Evolutionary conservation across 2,888 invertebrate species (phyloP), one percentile per base, ranked within the genome.

Genomic region (Parnassius orleans): DNA sequence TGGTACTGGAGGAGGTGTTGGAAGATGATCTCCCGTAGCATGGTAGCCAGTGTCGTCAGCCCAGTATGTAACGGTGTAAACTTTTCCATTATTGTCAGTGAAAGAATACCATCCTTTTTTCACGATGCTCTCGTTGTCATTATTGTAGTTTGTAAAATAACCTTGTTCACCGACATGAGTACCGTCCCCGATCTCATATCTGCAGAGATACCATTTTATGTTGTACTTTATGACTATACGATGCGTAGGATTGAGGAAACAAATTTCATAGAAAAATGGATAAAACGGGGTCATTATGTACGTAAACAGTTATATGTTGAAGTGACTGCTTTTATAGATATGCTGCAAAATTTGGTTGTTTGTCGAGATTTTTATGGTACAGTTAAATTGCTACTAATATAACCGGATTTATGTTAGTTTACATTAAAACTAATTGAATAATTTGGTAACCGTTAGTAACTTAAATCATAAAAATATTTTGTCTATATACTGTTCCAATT

Each of bases 41-140:
- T 90, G 90, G 85, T 74, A 92, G 1, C 92, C 92, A 33, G 81
- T 87, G 19, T 86, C 76, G 68, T 92, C 92, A 41, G 92, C 92
- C 81, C 85, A 90, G 74, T 86, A 92, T 1, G 78, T 86, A 33
- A 88, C 87, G 0, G 86, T 86, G 83, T 92, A 92, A 10, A 78
- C 75, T 68, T 83, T 87, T 69, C 90, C 91, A 51, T 92, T 89
- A 56, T 74, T 77, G 0, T 83, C 92, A 0, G 76, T 71, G 76
- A 76, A 92, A 0, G 89, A 87, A 72, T 92, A 92, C 82, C 87
- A 92, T 60, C 92, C 92, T 57, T 83, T 86, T 79, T 92, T 92
- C 57, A 92, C 92, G 1, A 87, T 68, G 65, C 81, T 88, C 62
- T 89, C 87, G n/a, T 85, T 75, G 0, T 80, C 78, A 0, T 82